Evolutionary conservation across 2,797 vertebrate species (phyloP), one percentile per base, ranked within the genome.

Genomic region (Phaenicophaeus curvirostris): DNA sequence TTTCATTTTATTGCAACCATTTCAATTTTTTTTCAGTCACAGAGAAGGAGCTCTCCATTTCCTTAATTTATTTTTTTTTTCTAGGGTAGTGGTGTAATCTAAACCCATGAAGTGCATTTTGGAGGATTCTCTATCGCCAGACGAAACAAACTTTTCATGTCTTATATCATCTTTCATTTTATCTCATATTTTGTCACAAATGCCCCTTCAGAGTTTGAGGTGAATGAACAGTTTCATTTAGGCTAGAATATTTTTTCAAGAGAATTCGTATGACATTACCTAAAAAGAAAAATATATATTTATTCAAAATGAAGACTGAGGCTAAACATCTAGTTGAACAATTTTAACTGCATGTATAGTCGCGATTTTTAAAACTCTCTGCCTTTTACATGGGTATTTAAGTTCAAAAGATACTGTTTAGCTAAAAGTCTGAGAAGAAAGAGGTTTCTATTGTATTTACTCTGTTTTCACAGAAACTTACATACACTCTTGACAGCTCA

Each of bases 21-120:
- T 81, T 76, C 66, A n/a, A 33, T 93, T 80, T 73, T 35, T 27
- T 75, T 86, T 20, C 19, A 55, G n/a, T 68, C 50, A 48, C 9
- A 54, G 72, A 87, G 91, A 95, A 94, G 5, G 3, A 63, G n/a
- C 23, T 85, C 30, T 84, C 37, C 15, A 5, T 51, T 94, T 67
- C 6, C 2, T 85, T 84, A 30, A 65, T 69, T 65, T 58, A 90
- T 31, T 39, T 96, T n/a, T 97, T 80, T 92, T 63, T 39, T 13
- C 77, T 59, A 55, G 13, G 25, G 3, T 12, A 15, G 27, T 6
- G 39, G 14, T 63, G 62, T 93, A 62, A 79, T 33, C n/a, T 94
- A 97, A 96, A 85, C 35, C 37, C 37, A 89, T 90, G 33, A 92
- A 89, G 85, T 62, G 6, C 12, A 42, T 69, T 93, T 94, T 92